Base-by-base conservation (phyloP, 2,797 vertebrate species). In the Chaunax sp. region DNA sequence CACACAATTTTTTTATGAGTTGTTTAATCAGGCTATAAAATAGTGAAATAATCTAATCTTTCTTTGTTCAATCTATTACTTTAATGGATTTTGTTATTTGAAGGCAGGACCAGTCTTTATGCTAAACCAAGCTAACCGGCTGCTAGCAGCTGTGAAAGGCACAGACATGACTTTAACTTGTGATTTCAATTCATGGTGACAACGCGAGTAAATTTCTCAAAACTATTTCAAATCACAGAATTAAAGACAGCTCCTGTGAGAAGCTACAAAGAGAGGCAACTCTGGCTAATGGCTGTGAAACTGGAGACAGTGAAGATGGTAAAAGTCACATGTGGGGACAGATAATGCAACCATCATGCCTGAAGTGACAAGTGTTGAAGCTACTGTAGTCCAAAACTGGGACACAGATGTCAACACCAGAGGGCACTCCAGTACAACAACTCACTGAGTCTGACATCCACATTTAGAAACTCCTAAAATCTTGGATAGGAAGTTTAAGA, bases 381-480 rank as follows among this genome's bases (percentile, higher is more conserved):
- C n/a, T 6, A 1, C n/a, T n/a, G n/a, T n/a, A n/a, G 16, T 26
- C 15, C 18, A 6, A 54, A 60, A 69, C 58, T 33, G 46, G 33
- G 61, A 62, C 18, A 46, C 46, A 45, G 13, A 40, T 46, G 30
- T 76, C 35, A 70, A 77, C 92, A 91, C 71, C 77, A 93, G 92
- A 86, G 88, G 92, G 90, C 92, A 72, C 85, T 77, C 50, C 46
- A 11, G 16, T 52, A 56, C 81, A 83, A 56, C 65, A 58, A 13
- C 41, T 28, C n/a, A 26, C 5, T 38, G 49, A 7, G 35, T 20
- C 12, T 4, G 8, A 57, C 28, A 46, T 38, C 28, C 5, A 1
- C 28, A 35, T 10, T 13, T 23, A 51, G 19, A 44, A 41, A 58
- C 61, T 54, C 45, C 41, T 30, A 18, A 13, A 37, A 26, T 44